Percentiles rank a stretch among this genome's conserved stretches.
These are phyloP conservation scores for Mactra quadrangularis DNA, from an alignment of 1,140 invertebrate genomes.

Conservation along the genomic window DNA sequence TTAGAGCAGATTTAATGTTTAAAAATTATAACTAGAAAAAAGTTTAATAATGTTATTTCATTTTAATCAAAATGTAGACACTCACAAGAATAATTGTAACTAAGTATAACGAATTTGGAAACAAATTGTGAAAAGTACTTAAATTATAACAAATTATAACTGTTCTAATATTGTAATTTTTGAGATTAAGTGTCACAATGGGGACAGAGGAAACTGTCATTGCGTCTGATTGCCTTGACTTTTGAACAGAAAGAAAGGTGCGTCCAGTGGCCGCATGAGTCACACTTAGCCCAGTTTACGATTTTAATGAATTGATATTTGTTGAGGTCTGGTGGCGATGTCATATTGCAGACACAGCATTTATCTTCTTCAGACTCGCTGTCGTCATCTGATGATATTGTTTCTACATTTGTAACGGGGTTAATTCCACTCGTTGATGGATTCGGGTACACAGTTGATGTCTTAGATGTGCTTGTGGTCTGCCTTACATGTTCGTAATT, in stretches of 20 bases:
- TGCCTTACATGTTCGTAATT: neutral
- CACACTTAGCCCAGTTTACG: constrained; percentile 24
- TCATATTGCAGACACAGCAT: constrained; percentile 26
- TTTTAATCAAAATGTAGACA: too few relatives aligned
- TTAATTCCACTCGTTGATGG: constrained; percentile 25
- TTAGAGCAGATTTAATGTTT: too few relatives aligned
- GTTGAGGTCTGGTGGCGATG: neutral
- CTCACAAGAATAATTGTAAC: too few relatives aligned
- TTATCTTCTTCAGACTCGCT: neutral
- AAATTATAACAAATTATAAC: too few relatives aligned
- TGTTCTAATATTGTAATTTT: too few relatives aligned
- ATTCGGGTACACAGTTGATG: neutral
- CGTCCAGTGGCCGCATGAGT: constrained; percentile 23
- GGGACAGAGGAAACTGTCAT: constrained; percentile 18
- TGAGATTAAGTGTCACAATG: too few relatives aligned
- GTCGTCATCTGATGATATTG: neutral
- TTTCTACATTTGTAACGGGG: too few relatives aligned
- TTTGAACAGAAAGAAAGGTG: constrained; percentile 20
- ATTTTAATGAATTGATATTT: constrained; percentile 10
- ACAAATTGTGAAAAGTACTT: too few relatives aligned
- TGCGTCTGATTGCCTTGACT: constrained; percentile 10
- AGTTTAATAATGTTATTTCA: too few relatives aligned
- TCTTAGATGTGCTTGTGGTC: neutral
- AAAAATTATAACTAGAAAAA: too few relatives aligned
- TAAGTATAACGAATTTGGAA: too few relatives aligned